A percentile compares a stretch with the other conserved stretches of the same genome.
These are phyloP conservation scores for Acrocephalus scirpaceus DNA, from an alignment of 2,797 vertebrate species.

Conservation along the genomic window DNA sequence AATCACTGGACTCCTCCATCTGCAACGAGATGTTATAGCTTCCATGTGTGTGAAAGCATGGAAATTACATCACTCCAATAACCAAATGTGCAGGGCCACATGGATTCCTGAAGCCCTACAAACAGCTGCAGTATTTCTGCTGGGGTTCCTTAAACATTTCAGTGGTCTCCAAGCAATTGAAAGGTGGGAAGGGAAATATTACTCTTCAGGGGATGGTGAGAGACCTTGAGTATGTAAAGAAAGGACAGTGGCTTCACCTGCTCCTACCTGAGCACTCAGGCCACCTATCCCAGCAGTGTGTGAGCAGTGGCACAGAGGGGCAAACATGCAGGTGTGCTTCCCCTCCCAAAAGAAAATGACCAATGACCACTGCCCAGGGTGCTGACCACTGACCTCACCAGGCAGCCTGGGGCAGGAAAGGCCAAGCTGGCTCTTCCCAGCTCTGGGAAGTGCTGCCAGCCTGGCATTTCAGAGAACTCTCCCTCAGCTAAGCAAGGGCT, in stretches of 20 bases:
- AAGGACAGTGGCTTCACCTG: not conserved
- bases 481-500: not conserved
- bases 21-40: slow-evolving; percentile 54
- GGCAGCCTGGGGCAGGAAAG: not conserved
- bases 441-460: not conserved
- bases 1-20: slow-evolving; percentile 23
- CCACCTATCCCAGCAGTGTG: rapidly evolving
- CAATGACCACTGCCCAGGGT: not conserved
- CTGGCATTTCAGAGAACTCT: not conserved
- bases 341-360: not conserved
- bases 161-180: not conserved
- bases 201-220: not conserved
- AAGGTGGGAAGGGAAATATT: not conserved
- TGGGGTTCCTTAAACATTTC: not conserved
- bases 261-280: not conserved
- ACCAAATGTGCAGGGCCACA: not conserved
- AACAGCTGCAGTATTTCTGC: slow-evolving; percentile 16
- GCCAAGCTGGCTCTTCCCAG: not conserved
- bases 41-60: slow-evolving; percentile 48
- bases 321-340: rapidly evolving
- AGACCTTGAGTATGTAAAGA: not conserved
- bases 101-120: not conserved
- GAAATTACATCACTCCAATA: slow-evolving; percentile 53
- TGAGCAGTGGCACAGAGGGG: not conserved
- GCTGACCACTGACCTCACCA: not conserved